Conservation (phyloP, 2,113 vertebrate genomes). For the Pithys albifrons region DNA sequence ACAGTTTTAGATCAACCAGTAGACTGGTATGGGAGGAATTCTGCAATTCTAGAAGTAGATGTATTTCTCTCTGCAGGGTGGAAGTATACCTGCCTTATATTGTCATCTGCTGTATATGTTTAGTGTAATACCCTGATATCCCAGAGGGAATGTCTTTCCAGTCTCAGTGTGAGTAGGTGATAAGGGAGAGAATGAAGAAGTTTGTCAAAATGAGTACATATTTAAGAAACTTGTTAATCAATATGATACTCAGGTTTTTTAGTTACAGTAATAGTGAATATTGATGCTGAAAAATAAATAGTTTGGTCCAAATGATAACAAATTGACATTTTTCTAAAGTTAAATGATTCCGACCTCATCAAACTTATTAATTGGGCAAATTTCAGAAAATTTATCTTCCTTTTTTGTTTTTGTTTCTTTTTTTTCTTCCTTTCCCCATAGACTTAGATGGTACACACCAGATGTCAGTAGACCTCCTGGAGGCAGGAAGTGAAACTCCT, state of each 20-base stretch:
- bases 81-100: not conserved
- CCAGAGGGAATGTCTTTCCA: not conserved
- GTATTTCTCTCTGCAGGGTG: not conserved
- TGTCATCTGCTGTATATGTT: not conserved
- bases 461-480: conserved; percentile 58
- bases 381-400: not conserved
- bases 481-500: conserved; percentile 62
- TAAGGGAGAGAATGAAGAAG: not conserved
- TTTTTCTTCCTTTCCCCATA: not conserved
- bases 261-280: not conserved
- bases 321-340: not conserved
- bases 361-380: not conserved
- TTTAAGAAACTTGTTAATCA: not conserved
- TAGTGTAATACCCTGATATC: not conserved
- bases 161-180: not conserved
- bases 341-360: conserved; percentile 25
- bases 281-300: not conserved
- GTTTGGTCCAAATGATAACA: not conserved
- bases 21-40: not conserved
- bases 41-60: not conserved
- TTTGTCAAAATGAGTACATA: not conserved
- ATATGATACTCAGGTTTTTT: not conserved
- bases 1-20: not conserved
- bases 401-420: not conserved
- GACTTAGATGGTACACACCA: conserved; percentile 15